phyloP scores from a whole-genome alignment of 2,888 invertebrate species.

The Acanthosoma haemorrhoidale region DNA sequence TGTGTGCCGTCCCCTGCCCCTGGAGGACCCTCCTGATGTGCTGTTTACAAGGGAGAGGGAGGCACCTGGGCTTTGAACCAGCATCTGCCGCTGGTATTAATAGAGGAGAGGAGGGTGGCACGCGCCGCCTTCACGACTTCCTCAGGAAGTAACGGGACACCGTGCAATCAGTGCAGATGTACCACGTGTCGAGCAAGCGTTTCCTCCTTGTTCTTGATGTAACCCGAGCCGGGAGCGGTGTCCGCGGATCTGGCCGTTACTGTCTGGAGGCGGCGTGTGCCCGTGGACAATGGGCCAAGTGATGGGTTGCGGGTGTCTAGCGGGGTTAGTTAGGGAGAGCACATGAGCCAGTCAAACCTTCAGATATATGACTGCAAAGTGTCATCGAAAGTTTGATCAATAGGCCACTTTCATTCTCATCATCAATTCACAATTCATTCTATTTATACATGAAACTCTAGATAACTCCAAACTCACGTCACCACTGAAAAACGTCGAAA shows the following conservation, averaged over 20 bases:
- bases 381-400: too few species aligned
- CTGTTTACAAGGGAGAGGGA: neutral
- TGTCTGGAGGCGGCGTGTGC: neutral
- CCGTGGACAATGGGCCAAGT: neutral
- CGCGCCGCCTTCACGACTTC: neutral
- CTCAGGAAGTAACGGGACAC: constrained; percentile 27
- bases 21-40: neutral
- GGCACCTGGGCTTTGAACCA: constrained; percentile 17
- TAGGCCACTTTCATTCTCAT: too few species aligned
- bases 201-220: neutral
- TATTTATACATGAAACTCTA: too few species aligned
- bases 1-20: too few species aligned
- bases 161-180: constrained; percentile 11
- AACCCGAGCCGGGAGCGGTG: constrained; percentile 1
- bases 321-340: too few species aligned
- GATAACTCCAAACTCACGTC: too few species aligned
- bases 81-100: constrained; percentile 23
- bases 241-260: neutral
- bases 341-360: too few species aligned
- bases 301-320: neutral
- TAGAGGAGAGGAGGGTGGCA: constrained; percentile 1
- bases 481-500: too few species aligned
- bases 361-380: too few species aligned
- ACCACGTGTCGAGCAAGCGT: neutral
- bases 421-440: too few species aligned